Evolutionary conservation across 2,113 vertebrate species (phyloP), one percentile per base, ranked within the genome.

Genomic region (Ramphastos sulfuratus): DNA sequence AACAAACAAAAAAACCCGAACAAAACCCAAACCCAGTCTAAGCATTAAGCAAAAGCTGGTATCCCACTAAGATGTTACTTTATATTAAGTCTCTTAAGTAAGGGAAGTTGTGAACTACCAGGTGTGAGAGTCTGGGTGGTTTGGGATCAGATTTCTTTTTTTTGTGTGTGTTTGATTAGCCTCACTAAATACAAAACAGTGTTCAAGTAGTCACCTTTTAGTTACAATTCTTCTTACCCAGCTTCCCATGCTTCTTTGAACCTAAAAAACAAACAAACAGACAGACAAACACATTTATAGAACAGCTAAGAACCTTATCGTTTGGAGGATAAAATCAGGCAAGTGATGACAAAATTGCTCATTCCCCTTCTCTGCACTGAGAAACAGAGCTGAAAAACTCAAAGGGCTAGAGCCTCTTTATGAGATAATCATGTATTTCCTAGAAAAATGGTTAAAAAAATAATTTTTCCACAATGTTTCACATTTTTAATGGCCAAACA

Each of bases 171-270:
- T 80, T 92, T 67, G 14, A 65, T 72, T 56, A 75, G 31, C 27
- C n/a, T 86, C 73, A 8, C 39, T 89, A 61, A 30, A 77, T 90
- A 84, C 4, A 76, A 71, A 86, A 65, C 16, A 63, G 46, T 52
- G 44, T 46, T 84, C 44, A 74, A 65, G 70, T 74, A 67, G 58
- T 85, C 69, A 92, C 52, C 54, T 72, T 55, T 67, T 44, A 44
- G 23, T 79, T 79, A 78, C 19, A 92, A 37, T 85, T 84, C 60
- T 76, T 87, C 74, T 91, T 87, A 95, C 71, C 31, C 71, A 95
- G 64, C n/a, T 91, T 89, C 60, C 83, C 83, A 83, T 81, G 86
- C 56, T 90, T 94, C 86, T 72, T 69, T 87, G 82, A 89, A 92
- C 74, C 66, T 94, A 89, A 85, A 67, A 77, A 77, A 37, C 33